Conservation (phyloP, 2,113 vertebrate species). For the Halichoeres trimaculatus region DNA sequence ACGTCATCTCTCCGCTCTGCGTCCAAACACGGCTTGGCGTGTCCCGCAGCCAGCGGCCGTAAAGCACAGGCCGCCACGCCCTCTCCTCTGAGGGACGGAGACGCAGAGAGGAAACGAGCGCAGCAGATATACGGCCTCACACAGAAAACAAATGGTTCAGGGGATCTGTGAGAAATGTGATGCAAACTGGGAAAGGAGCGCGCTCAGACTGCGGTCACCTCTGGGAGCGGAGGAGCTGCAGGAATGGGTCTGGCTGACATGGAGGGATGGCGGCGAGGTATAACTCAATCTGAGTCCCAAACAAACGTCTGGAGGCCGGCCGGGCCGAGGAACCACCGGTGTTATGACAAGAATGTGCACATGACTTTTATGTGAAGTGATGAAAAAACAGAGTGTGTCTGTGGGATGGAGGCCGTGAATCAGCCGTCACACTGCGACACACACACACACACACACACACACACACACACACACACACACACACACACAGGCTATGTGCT, state of each 20-base stretch:
- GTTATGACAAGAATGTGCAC: constrained; percentile 66
- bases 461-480: neutral
- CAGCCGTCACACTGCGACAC: constrained; percentile 36
- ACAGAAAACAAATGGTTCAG: constrained; percentile 69
- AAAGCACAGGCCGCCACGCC: constrained; percentile 69
- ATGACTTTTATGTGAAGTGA: constrained; percentile 52
- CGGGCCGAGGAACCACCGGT: neutral
- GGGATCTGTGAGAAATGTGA: constrained; percentile 55
- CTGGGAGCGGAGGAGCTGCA: constrained; percentile 52
- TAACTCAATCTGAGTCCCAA: constrained; percentile 51
- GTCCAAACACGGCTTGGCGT: constrained; percentile 60
- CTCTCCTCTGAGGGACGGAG: constrained; percentile 52
- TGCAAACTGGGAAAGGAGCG: constrained; percentile 22
- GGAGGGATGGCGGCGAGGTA: constrained; percentile 30
- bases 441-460: too few species aligned
- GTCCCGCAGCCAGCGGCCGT: constrained; percentile 66
- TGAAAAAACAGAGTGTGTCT: constrained; percentile 50
- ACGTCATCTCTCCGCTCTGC: constrained; percentile 54
- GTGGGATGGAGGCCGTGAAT: constrained; percentile 41
- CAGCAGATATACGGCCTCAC: constrained; percentile 22
- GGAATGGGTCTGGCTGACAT: constrained; percentile 46
- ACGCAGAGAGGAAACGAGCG: constrained; percentile 51
- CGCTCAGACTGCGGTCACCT: constrained; percentile 53
- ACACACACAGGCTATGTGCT: neutral
- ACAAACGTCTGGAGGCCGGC: constrained; percentile 51